Evolutionary conservation across 2,888 invertebrate genomes (phyloP), one percentile per base, ranked within the genome.

Genomic region (Stegophylla sp.): DNA sequence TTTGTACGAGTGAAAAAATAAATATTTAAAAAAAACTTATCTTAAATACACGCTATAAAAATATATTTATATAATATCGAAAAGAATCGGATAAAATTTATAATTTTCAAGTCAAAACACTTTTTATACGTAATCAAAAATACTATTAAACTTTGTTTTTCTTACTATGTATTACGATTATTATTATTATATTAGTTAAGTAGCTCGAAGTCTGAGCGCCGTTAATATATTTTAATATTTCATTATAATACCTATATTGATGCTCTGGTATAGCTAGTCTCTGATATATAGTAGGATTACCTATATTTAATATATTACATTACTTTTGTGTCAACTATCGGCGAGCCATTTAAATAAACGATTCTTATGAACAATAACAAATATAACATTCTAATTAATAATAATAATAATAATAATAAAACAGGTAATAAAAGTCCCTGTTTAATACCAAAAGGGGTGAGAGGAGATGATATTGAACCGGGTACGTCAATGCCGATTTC

Each of bases 391-490:
- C 75, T 76, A 76, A 76, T 53, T 66, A 66, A 43, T 53, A 64
- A 75, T 75, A 51, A 73, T 73, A 12, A 43, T 59, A 71, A 56
- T 56, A 41, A 69, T 20, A 75, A 63, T 28, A 74, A 75, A 74
- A 74, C 75, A 76, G 75, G 64, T 66, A 51, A 23, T 51, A 76
- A 75, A 76, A 76, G 10, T 66, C 64, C 64, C 75, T 76, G 75
- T 53, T 66, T 53, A 76, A 76, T 76, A 76, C 75, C 75, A 66
- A 66, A 76, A 76, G 41, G 41, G 53, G 64, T 66, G 75, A 76
- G 75, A 76, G 48, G 74, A 74, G 64, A 76, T 53, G 75, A 76
- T 76, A 66, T 66, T 51, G 64, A 66, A 66, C 53, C 75, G 43
- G 41, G 13, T 53, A n/a, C 64, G 43, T 13, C n/a, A 64, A 76